Percentiles rank a stretch among this genome's conserved stretches.
Evolutionary conservation across 1,140 invertebrate genomes (phyloP).

Genomic region (Lepidurus arcticus): DNA sequence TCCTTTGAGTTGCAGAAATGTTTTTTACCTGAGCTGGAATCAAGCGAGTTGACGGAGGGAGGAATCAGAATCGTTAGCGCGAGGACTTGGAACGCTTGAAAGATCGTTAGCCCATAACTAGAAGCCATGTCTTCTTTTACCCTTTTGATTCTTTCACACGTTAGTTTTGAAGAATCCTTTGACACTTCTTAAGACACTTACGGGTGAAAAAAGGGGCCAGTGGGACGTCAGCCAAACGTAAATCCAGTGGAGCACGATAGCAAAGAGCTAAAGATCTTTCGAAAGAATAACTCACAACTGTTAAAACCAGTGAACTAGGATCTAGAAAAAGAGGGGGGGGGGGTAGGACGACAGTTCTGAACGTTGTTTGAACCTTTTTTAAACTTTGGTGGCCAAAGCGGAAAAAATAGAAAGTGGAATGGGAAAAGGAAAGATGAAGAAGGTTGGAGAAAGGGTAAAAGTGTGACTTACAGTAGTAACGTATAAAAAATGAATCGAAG

Average conservation of each 20-base stretch:
- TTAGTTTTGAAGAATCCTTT: background rate
- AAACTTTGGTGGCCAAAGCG: background rate
- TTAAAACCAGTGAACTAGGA: background rate
- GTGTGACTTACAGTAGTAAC: background rate
- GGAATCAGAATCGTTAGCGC: background rate
- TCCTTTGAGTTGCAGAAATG: background rate
- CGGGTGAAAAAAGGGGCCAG: background rate
- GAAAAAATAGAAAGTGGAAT: background rate
- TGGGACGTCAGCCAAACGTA: conserved; percentile 2
- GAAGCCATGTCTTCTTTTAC: background rate
- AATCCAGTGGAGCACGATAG: background rate
- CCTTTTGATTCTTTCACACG: background rate
- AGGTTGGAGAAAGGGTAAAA: background rate
- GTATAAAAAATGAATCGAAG: background rate
- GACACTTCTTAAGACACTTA: background rate
- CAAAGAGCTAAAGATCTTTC: background rate
- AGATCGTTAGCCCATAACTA: background rate
- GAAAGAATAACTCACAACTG: background rate
- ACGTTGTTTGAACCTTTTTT: background rate
- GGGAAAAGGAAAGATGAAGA: background rate
- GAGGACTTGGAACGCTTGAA: background rate
- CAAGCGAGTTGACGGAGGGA: background rate
- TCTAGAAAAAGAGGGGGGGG: background rate
- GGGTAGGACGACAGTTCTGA: background rate
- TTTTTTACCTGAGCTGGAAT: background rate